These are phyloP conservation scores for Pelagia noctiluca DNA, from an alignment of 30 jellyfish, hydroid and myxozoan genomes.

Conservation along the genomic window DNA sequence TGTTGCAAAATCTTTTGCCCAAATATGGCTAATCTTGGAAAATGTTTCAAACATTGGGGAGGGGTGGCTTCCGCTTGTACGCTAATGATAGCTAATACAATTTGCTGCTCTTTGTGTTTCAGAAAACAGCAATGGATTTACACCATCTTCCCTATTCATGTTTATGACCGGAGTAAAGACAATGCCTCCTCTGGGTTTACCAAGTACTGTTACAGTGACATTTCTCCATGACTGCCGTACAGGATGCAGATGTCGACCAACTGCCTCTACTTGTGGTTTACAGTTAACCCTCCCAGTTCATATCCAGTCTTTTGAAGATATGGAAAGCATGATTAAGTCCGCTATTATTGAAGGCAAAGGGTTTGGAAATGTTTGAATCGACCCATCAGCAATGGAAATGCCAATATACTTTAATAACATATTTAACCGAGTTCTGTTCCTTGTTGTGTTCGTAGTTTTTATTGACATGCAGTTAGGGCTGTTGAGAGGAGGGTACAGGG, in stretches of 20 bases:
- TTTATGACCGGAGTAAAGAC: slow-evolving; percentile 19
- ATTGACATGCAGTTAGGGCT: too few relatives aligned
- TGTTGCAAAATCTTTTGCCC: not conserved
- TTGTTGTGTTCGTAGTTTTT: too few relatives aligned
- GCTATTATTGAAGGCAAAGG: too few relatives aligned
- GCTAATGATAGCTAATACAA: not conserved
- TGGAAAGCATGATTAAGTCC: not conserved
- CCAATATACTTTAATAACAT: too few relatives aligned
- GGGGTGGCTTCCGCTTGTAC: not conserved
- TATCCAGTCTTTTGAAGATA: not conserved
- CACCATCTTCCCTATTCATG: slow-evolving; percentile 28
- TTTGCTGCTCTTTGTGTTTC: not conserved
- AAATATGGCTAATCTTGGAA: not conserved
- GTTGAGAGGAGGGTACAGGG: too few relatives aligned
- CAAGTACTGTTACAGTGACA: slow-evolving; percentile 26
- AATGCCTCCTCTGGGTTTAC: slow-evolving; percentile 35
- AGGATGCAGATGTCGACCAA: slow-evolving; percentile 39
- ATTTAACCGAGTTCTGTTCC: too few relatives aligned
- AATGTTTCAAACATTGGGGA: not conserved
- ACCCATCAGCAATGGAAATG: not conserved
- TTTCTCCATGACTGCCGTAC: slow-evolving; percentile 17
- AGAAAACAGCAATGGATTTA: not conserved
- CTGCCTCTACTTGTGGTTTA: not conserved
- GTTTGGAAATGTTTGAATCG: too few relatives aligned
- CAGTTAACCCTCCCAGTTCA: slow-evolving; percentile 1